Evolutionary conservation across 2,797 vertebrate species (phyloP).

Genomic region (Glossophaga mutica): DNA sequence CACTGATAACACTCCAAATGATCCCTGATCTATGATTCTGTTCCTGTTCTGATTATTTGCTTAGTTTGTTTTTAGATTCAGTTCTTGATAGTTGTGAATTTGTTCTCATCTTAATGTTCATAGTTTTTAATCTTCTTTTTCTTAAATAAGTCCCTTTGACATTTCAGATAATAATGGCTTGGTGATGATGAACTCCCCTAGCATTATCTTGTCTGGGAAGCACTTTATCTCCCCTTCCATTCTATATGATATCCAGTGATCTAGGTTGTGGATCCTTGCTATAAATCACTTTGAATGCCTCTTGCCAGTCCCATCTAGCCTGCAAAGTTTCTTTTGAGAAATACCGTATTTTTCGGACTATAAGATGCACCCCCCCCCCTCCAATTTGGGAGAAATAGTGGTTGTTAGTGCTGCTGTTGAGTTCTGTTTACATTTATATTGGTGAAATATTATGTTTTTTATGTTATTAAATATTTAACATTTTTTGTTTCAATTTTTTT

Average conservation of each 20-base stretch:
- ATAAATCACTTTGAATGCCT: not conserved
- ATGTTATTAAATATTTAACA: too few species aligned
- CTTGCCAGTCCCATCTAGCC: not conserved
- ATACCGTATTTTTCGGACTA: too few species aligned
- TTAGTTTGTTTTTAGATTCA: not conserved
- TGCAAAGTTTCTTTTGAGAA: not conserved
- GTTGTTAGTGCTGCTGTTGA: too few species aligned
- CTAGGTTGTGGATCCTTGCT: not conserved
- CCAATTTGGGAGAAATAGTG: too few species aligned
- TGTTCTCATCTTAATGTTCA: not conserved
- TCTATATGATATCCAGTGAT: not conserved
- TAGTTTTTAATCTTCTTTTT: not conserved
- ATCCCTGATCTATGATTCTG: not conserved
- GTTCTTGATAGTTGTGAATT: not conserved
- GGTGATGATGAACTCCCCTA: not conserved
- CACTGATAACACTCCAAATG: not conserved
- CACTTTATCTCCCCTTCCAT: not conserved
- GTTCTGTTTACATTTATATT: too few species aligned
- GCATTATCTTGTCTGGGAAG: not conserved
- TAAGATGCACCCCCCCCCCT: too few species aligned
- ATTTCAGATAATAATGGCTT: not conserved
- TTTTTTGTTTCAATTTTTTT: too few species aligned
- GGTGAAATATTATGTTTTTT: too few species aligned
- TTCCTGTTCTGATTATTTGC: not conserved
- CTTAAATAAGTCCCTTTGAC: not conserved